Percentiles rank a stretch among this genome's conserved stretches.
Conservation (phyloP, 2,888 invertebrate genomes). For the Nowickia ferox region DNA sequence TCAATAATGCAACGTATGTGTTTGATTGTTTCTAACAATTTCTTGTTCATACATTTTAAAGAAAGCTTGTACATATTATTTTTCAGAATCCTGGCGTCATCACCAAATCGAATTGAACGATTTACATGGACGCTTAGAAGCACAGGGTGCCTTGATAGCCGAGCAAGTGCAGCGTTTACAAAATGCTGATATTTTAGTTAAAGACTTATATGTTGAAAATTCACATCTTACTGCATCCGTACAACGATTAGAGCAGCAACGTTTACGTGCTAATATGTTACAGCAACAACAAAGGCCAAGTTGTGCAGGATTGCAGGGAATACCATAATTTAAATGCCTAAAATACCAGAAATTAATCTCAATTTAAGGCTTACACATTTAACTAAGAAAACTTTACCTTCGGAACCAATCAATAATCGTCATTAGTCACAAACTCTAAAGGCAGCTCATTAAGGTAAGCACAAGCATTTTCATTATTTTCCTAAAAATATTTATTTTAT, state of each 20-base stretch:
- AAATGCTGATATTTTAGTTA: slow-evolving; percentile 89
- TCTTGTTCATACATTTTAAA: neutral
- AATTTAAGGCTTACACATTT: neutral
- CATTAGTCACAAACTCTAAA: slow-evolving; percentile 40
- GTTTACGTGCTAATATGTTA: slow-evolving; percentile 80
- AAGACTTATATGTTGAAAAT: slow-evolving; percentile 93
- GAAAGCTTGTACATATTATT: neutral
- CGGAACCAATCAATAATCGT: slow-evolving; percentile 5
- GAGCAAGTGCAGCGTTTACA: slow-evolving; percentile 87
- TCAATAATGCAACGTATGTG: slow-evolving; percentile 86
- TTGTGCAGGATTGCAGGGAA: slow-evolving; percentile 76
- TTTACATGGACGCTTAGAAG: slow-evolving; percentile 84
- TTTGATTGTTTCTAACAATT: neutral
- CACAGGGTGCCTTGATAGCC: slow-evolving; percentile 83
- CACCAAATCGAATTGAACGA: slow-evolving; percentile 83
- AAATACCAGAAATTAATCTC: slow-evolving; percentile 3
- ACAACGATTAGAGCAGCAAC: slow-evolving; percentile 82
- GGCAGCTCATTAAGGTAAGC: slow-evolving; percentile 47
- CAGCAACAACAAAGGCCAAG: slow-evolving; percentile 80
- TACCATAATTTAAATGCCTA: slow-evolving; percentile 76
- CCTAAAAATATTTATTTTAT: neutral
- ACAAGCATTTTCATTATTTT: slow-evolving; percentile 23
- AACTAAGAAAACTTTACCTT: slow-evolving; percentile 8
- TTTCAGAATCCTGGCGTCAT: slow-evolving; percentile 82
- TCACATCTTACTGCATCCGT: slow-evolving; percentile 88